Conservation (phyloP, 2,888 invertebrate genomes). For the Synergus umbraculus region DNA sequence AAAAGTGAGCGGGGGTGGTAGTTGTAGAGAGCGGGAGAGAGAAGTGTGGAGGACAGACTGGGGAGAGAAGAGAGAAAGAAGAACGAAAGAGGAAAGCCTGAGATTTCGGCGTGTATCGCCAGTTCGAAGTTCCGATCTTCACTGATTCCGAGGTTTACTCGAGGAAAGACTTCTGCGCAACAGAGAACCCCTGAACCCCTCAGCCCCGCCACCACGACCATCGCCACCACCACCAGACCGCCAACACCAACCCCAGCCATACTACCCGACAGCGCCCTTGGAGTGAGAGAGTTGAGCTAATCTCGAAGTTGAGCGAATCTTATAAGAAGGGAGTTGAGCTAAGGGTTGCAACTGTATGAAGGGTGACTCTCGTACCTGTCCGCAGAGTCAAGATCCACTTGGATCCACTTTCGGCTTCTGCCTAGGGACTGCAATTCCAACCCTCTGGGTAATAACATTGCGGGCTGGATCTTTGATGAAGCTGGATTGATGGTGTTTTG, state of each 20-base stretch:
- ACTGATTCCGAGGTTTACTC: slow-evolving; percentile 53
- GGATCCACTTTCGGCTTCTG: slow-evolving; percentile 23
- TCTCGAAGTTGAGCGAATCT: slow-evolving; percentile 40
- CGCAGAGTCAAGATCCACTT: slow-evolving; percentile 24
- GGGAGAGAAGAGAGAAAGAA: slow-evolving; percentile 44
- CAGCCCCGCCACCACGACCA: slow-evolving; percentile 52
- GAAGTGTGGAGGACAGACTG: slow-evolving; percentile 28
- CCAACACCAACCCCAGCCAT: slow-evolving; percentile 45
- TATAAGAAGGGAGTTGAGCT: not conserved
- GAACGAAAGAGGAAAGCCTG: slow-evolving; percentile 45
- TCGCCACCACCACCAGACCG: slow-evolving; percentile 47
- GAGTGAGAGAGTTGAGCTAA: slow-evolving; percentile 40
- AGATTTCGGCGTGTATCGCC: slow-evolving; percentile 54
- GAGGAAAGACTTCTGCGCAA: slow-evolving; percentile 56
- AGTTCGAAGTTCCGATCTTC: slow-evolving; percentile 56
- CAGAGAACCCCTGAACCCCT: slow-evolving; percentile 47
- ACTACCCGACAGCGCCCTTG: slow-evolving; percentile 46
- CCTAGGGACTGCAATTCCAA: slow-evolving; percentile 35
- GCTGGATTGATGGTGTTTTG: slow-evolving; percentile 38
- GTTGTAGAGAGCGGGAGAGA: slow-evolving; percentile 32
- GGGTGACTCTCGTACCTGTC: slow-evolving; percentile 37
- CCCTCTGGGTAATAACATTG: slow-evolving; percentile 39
- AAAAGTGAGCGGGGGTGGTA: slow-evolving; percentile 38
- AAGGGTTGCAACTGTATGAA: not conserved
- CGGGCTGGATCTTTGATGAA: slow-evolving; percentile 38